Evolutionary conservation across 2,888 invertebrate species (phyloP), one percentile per base, ranked within the genome.

Genomic region (Junonia oenone): DNA sequence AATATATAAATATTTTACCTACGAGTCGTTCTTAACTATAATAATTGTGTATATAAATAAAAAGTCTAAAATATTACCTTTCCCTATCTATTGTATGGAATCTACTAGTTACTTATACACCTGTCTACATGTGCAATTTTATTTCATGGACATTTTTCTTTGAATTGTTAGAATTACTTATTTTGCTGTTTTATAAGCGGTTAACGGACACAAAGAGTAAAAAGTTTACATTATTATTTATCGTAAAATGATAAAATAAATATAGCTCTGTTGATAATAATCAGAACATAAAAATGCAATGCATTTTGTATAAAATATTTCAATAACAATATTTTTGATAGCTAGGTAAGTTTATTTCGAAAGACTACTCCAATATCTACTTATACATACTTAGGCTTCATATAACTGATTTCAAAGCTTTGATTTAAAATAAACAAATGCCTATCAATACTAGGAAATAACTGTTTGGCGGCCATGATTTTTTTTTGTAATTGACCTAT

Each of bases 11-110:
- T 43, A 50, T 26, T 43, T 43, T 6, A 26, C 6, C 26, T 6
- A 11, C 17, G 43, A 43, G 13, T 40, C 17, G 17, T 43, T 43
- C 43, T 43, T 26, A 17, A 13, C 6, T 26, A 26, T 43, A 43
- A 40, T 43, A 43, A 40, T 22, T 43, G 43, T n/a, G n/a, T 43
- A 26, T 22, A 45, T 43, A 38, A 56, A 54, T 56, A 53, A 59
- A 59, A 52, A 54, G 31, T 49, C 47, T 35, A 55, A 61, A 62
- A 62, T 63, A 61, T 63, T 63, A 61, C 57, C 54, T 65, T 65
- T 55, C 33, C 38, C 54, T 63, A 62, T 63, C 63, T 63, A 59
- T 59, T 55, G 50, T 55, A 59, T 35, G 62, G 58, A 63, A 65
- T 66, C 63, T 61, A 65, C 61, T 48, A 26, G 22, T 56, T 49